Base-by-base conservation (phyloP, 2,888 invertebrate genomes). In the Noctua pronuba region DNA sequence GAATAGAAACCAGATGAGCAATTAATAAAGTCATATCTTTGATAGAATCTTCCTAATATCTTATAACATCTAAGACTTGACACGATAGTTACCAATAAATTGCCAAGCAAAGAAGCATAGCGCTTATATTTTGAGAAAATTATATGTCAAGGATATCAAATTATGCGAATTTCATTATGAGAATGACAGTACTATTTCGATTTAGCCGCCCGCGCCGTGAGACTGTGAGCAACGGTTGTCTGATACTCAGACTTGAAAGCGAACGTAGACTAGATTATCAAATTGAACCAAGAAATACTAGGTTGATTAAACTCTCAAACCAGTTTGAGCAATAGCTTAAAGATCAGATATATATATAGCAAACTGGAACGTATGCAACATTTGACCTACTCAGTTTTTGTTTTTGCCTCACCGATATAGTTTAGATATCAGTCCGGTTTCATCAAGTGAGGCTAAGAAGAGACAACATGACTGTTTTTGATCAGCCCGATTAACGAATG, bases 31-130 rank as follows among this genome's bases (percentile, higher is more conserved):
- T n/a, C 55, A 55, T 52, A n/a, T 55, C 55, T 64, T 44, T 64
- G 41, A 60, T 21, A 73, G 18, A n/a, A 55, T 77, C 35, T 55
- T 78, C 52, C 28, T 69, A 69, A 24, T 35, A 78, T 28, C 18
- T n/a, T 35, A n/a, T n/a, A n/a, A 55, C 31, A 64, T 52, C 18
- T 5, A 28, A 52, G 52, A 52, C 35, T 64, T 21, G 21, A n/a
- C n/a, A 21, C 21, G n/a, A 31, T 44, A 7, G n/a, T 49, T 41
- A 52, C 13, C 24, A 55, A 41, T 28, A 74, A 41, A 44, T 76
- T n/a, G 16, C 31, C 21, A 1, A 35, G 31, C 35, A n/a, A 18
- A 24, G 46, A 77, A 55, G 13, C 10, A 28, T 18, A 31, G 16
- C 24, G 21, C 8, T 68, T n/a, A 60, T 70, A 70, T 44, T 79